A percentile compares a stretch with the other conserved stretches of the same genome.
These are phyloP conservation scores for Recurvirostra avosetta DNA, from an alignment of 2,113 vertebrate genomes.

Conservation along the genomic window DNA sequence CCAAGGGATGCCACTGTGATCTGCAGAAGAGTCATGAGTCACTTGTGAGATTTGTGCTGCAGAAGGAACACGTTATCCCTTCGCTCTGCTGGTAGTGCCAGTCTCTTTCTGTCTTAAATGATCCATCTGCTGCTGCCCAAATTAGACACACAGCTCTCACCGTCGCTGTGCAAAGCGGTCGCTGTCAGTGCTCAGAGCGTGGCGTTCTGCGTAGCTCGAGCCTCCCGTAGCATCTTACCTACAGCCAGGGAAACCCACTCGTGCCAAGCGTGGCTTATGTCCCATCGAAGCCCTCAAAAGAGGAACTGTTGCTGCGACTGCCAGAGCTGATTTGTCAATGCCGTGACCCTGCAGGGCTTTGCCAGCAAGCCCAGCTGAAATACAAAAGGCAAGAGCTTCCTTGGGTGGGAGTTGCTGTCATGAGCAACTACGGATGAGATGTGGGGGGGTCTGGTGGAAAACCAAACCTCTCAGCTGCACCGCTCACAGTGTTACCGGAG, in stretches of 20 bases:
- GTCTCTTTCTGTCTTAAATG: conserved; percentile 49
- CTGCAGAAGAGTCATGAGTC: conserved; percentile 54
- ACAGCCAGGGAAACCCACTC: background rate
- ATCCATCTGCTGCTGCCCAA: conserved; percentile 63
- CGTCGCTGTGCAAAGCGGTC: background rate
- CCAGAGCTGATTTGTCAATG: background rate
- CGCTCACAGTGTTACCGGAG: background rate
- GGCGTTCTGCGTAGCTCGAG: background rate
- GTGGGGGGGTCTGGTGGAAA: background rate
- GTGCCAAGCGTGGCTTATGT: rapidly evolving
- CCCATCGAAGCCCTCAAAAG: background rate
- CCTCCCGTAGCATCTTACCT: background rate
- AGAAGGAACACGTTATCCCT: conserved; percentile 47
- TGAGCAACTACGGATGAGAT: background rate
- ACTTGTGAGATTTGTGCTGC: conserved; percentile 46
- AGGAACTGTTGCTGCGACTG: background rate
- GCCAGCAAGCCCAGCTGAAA: background rate
- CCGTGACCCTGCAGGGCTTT: background rate
- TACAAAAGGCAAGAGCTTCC: background rate
- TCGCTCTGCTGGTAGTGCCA: conserved; percentile 54
- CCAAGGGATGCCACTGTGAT: background rate
- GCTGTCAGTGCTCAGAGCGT: rapidly evolving
- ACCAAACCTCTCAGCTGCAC: background rate
- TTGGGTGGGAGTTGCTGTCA: background rate
- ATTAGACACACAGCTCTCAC: conserved; percentile 38